Evolutionary conservation across 2,888 invertebrate genomes (phyloP).

Genomic region (Cheilosia impressa): DNA sequence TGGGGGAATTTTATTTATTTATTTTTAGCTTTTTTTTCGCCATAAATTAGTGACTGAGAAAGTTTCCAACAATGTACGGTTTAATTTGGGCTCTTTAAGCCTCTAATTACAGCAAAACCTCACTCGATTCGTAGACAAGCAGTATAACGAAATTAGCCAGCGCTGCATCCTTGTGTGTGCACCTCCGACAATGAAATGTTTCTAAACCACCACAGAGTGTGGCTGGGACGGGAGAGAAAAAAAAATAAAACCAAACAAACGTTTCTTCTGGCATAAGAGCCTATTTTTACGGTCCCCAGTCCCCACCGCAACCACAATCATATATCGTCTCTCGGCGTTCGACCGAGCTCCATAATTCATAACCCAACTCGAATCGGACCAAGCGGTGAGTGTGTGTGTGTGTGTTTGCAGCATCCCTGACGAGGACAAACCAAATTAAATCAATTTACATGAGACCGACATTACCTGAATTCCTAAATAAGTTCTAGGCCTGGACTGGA

Average conservation of each 20-base stretch:
- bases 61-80: slow-evolving; percentile 9
- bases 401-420: slow-evolving; percentile 40
- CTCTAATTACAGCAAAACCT: slow-evolving; percentile 32
- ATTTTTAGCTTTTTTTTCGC: slow-evolving; percentile 14
- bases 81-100: slow-evolving; percentile 37
- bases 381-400: slow-evolving; percentile 10
- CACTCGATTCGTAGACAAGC: not conserved
- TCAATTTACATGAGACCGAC: slow-evolving; percentile 75
- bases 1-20: not conserved
- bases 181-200: slow-evolving; percentile 27
- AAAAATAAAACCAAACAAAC: slow-evolving; percentile 1
- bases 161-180: not conserved
- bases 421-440: slow-evolving; percentile 74
- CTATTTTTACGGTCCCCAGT: slow-evolving; percentile 19
- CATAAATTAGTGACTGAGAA: slow-evolving; percentile 54
- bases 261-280: slow-evolving; percentile 36
- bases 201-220: slow-evolving; percentile 29
- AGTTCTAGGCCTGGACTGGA: slow-evolving; percentile 58
- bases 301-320: slow-evolving; percentile 58
- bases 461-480: slow-evolving; percentile 75
- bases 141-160: slow-evolving; percentile 18
- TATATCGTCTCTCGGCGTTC: slow-evolving; percentile 48
- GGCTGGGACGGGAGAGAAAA: not conserved
- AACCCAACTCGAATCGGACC: slow-evolving; percentile 43
- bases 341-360: slow-evolving; percentile 63